phyloP scores from a whole-genome alignment of 2,113 vertebrate genomes.

The Dunckerocampus dactyliophorus region DNA sequence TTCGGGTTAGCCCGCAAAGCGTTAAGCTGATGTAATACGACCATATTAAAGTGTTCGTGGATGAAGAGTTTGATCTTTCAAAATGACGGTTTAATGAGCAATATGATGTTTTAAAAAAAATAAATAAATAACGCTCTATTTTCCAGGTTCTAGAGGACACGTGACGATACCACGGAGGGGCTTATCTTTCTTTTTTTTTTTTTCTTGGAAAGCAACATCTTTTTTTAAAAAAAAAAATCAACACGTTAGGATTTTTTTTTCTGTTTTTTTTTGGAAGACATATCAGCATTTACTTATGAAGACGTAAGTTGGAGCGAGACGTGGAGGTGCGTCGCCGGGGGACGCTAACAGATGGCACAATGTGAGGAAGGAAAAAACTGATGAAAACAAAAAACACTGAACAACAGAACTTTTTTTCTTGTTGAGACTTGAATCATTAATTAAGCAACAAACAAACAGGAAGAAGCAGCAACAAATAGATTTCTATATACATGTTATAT shows the following conservation, averaged over 20 bases:
- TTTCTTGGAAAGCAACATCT: conserved; percentile 72
- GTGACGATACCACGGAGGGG: conserved; percentile 70
- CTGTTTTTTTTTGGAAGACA: conserved; percentile 71
- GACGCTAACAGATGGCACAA: conserved; percentile 64
- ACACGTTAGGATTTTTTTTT: conserved; percentile 66
- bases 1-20: conserved; percentile 51
- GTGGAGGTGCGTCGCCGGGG: conserved; percentile 47
- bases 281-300: conserved; percentile 78
- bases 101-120: conserved; percentile 21
- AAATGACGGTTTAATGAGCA: conserved; percentile 47
- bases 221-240: conserved; percentile 56
- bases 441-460: conserved; percentile 75
- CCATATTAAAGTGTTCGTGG: conserved; percentile 54
- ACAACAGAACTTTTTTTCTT: conserved; percentile 72
- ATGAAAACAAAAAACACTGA: conserved; percentile 60
- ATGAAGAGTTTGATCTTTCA: conserved; percentile 53
- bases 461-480: conserved; percentile 79
- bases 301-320: conserved; percentile 50
- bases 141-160: conserved; percentile 72
- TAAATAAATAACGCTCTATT: conserved; percentile 33
- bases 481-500: conserved; percentile 76
- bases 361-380: conserved; percentile 53
- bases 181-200: conserved; percentile 72
- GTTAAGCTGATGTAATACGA: conserved; percentile 57
- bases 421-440: conserved; percentile 78